Conservation (phyloP, 2,888 invertebrate genomes). For the Xanthostigma xanthostigma region DNA sequence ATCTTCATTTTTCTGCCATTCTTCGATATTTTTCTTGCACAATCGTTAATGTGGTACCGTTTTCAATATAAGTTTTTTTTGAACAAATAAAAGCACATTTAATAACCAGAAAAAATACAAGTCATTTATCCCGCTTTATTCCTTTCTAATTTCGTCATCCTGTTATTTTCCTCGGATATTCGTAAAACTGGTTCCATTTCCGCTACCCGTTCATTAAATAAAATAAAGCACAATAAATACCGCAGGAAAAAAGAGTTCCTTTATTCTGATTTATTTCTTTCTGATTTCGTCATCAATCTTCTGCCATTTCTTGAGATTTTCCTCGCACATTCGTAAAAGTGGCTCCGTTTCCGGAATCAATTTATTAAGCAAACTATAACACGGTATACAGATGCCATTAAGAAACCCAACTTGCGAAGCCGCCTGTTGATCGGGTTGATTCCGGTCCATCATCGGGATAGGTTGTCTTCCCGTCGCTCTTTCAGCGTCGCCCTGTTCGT, state of each 20-base stretch:
- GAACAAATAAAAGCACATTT: no score
- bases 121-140: background rate
- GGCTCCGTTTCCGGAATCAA: slow-evolving; percentile 57
- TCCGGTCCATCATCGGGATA: slow-evolving; percentile 69
- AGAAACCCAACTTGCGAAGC: slow-evolving; percentile 70
- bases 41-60: no score
- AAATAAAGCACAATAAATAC: no score
- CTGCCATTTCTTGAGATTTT: slow-evolving; percentile 47
- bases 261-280: slow-evolving; percentile 10
- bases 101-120: no score
- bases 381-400: slow-evolving; percentile 66
- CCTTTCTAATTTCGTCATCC: slow-evolving; percentile 16
- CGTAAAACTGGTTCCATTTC: no score
- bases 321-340: slow-evolving; percentile 48
- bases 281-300: slow-evolving; percentile 22
- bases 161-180: no score
- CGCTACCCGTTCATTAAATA: no score
- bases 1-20: no score
- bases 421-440: slow-evolving; percentile 57
- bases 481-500: slow-evolving; percentile 64
- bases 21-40: no score
- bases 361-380: slow-evolving; percentile 50
- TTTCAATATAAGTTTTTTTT: no score
- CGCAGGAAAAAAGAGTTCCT: no score
- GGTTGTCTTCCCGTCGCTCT: slow-evolving; percentile 49